phyloP scores from a whole-genome alignment of 2,797 vertebrate genomes.

The Macropodus opercularis region DNA sequence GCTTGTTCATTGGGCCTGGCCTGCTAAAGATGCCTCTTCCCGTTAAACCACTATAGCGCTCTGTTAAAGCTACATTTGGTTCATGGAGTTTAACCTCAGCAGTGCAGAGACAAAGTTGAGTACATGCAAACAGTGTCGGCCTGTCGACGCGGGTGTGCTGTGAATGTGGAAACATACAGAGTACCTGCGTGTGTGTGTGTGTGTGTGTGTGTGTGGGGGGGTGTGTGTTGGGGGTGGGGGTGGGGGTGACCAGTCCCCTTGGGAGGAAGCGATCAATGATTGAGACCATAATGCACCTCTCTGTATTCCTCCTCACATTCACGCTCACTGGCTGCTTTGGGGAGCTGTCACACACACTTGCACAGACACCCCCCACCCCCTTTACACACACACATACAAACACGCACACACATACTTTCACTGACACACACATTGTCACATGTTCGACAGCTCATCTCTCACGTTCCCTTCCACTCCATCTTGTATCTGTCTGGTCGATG shows the following conservation, averaged over 20 bases:
- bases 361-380: not conserved
- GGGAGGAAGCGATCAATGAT: slow-evolving; percentile 85
- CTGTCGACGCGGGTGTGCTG: slow-evolving; percentile 24
- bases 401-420: slow-evolving; percentile 30
- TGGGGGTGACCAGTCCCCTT: slow-evolving; percentile 64
- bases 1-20: not conserved
- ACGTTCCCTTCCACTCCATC: slow-evolving; percentile 78
- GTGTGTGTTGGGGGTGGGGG: slow-evolving; percentile 38
- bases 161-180: slow-evolving; percentile 62
- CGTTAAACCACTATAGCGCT: slow-evolving; percentile 3
- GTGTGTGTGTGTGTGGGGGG: slow-evolving; percentile 29
- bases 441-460: slow-evolving; percentile 80
- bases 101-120: slow-evolving; percentile 33
- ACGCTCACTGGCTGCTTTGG: slow-evolving; percentile 73
- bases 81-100: slow-evolving; percentile 37
- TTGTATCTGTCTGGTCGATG: slow-evolving; percentile 80
- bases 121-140: slow-evolving; percentile 43
- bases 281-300: slow-evolving; percentile 85
- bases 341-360: slow-evolving; percentile 66
- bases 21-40: not conserved
- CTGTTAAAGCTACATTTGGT: slow-evolving; percentile 3
- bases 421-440: slow-evolving; percentile 70
- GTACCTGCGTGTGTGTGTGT: not conserved
- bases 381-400: slow-evolving; percentile 18
- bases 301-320: slow-evolving; percentile 85